Base-by-base conservation (phyloP, 2,888 invertebrate genomes). In the Craniophora ligustri region DNA sequence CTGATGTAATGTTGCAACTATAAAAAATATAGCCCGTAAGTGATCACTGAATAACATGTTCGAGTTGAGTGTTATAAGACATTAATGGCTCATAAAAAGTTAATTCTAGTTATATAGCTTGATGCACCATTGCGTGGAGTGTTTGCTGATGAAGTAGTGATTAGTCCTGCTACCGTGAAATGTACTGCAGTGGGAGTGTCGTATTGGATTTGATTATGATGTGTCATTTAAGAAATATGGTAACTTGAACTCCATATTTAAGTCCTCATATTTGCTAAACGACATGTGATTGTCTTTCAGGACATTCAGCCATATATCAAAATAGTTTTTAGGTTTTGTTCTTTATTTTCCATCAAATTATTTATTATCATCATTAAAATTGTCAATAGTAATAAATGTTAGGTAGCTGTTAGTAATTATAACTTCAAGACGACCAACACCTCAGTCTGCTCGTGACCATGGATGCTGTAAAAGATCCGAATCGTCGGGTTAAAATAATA, bases 1-100 rank as follows among this genome's bases (percentile, higher is more conserved):
- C 63, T 70, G 67, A 67, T 57, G 56, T 62, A 67, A 58, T 49
- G 41, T 42, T n/a, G n/a, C n/a, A 42, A 48, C 6, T 36, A 19
- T 58, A 54, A 64, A 67, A 49, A 48, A 34, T 34, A 55, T 47
- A 28, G 23, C 39, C 15, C 34, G 28, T 41, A 41, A 54, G 42
- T 49, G 41, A 51, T 45, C 47, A 35, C 32, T 11, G 44, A 47
- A 19, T 45, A 48, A 47, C 19, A 48, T 31, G 47, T 49, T 23
- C 11, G 40, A 38, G 30, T 31, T 19, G 11, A 49, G 53, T 50
- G 36, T 50, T 62, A 50, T 39, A 32, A 61, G 35, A 41, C 34
- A 32, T 35, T 68, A 44, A 63, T 23, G 38, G 36, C 48, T 35
- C 14, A 38, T 68, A 57, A 68, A 68, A 48, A 26, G 30, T 36